Percentiles rank a stretch among this genome's conserved stretches.
These are phyloP conservation scores for Enchytraeus crypticus DNA, from an alignment of 2,888 invertebrate species.

Conservation along the genomic window DNA sequence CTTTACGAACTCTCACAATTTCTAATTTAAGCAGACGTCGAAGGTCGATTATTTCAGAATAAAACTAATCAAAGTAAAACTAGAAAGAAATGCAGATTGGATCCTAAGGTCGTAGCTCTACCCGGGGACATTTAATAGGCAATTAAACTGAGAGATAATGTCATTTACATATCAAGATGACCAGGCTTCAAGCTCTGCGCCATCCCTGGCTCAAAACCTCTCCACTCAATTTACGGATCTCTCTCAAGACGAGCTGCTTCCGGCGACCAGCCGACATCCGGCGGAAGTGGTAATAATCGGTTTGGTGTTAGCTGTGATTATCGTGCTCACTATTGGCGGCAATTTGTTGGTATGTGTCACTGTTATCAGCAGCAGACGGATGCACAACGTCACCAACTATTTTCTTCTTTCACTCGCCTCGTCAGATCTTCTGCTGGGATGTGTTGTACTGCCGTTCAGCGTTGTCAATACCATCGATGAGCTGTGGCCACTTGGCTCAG, in stretches of 20 bases:
- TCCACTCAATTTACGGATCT: background rate
- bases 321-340: constrained; percentile 22
- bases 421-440: constrained; percentile 24
- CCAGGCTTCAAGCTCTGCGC: background rate
- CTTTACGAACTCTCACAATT: no score
- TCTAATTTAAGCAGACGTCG: no score
- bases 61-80: no score
- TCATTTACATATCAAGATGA: no score
- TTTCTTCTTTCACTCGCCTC: constrained; percentile 23
- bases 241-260: background rate
- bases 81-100: no score
- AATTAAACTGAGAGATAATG: no score
- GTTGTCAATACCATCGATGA: constrained; percentile 18
- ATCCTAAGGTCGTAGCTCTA: no score
- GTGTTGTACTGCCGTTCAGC: constrained; percentile 25
- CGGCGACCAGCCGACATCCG: background rate
- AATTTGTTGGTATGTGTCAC: constrained; percentile 26
- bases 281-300: constrained; percentile 19
- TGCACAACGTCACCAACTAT: constrained; percentile 23
- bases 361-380: constrained; percentile 18
- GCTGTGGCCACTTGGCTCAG: constrained; percentile 24
- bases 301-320: constrained; percentile 14
- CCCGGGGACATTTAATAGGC: no score
- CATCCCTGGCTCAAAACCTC: background rate
- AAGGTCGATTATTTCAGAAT: no score